Base-by-base conservation (phyloP, 2,888 invertebrate species). In the Melinaea marsaeus region DNA sequence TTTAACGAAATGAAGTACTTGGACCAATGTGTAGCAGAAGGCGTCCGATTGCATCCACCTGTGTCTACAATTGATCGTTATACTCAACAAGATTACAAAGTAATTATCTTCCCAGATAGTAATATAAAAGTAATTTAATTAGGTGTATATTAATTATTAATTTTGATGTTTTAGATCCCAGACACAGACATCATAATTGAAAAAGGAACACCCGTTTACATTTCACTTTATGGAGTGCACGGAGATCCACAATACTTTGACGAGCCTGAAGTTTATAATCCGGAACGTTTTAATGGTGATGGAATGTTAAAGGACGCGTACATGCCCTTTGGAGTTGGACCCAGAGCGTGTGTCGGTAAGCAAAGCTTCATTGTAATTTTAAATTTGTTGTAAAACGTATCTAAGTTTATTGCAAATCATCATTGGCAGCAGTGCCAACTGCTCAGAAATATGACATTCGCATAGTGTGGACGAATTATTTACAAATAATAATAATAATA, bases 1-100 rank as follows among this genome's bases (percentile, higher is more conserved):
- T 71, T 76, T 47, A 69, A 72, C 42, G 69, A 72, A 4, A 74
- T 76, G 75, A 71, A 71, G 54, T 76, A 71, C 42, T 57, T 75
- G 59, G 74, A 75, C 34, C 73, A 74, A 62, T 72, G 74, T 47
- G 62, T 75, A 6, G 65, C 68, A 13, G 76, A 76, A 63, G 71
- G 72, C 1, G 37, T 74, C 6, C 61, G 75, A 13, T 5, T 74
- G 45, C 70, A 75, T 57, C 76, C 75, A 1, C 65, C 74, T 2
- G 70, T 74, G 9, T 71, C 74, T 4, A 71, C 72, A 0, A 64
- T 74, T 3, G 75, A 75, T 56, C 64, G 75, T 6, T 47, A 57
- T 64, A 7, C 64, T 13, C n/a, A 55, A 4, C 48, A 68, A 22
- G 69, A 73, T 62, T 72, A 71, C 13, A 67, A 69, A 58, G 72